Evolutionary conservation across 2,797 vertebrate species (phyloP).

Genomic region (Syngnathus acus): DNA sequence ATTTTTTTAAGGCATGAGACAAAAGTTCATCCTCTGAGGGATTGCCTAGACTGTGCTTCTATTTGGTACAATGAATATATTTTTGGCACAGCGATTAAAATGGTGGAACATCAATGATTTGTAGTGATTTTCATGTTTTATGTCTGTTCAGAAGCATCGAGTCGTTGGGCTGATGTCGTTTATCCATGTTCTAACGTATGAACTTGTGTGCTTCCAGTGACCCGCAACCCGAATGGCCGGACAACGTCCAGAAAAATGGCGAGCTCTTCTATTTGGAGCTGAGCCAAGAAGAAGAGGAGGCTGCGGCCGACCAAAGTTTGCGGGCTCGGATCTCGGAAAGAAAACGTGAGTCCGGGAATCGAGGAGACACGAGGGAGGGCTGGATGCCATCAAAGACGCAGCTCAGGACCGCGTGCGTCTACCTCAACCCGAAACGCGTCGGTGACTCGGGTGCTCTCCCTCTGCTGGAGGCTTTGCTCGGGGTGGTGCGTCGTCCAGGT

Average conservation of each 20-base stretch:
- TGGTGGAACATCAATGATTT: too few relatives aligned
- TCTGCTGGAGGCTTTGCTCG: slow-evolving; percentile 82
- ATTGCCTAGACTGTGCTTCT: too few relatives aligned
- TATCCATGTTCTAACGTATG: neutral
- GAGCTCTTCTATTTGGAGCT: slow-evolving; percentile 95
- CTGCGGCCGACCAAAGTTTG: neutral
- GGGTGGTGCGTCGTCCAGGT: slow-evolving; percentile 78
- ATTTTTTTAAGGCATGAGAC: too few relatives aligned
- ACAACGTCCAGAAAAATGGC: slow-evolving; percentile 88
- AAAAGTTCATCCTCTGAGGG: too few relatives aligned
- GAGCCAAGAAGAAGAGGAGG: slow-evolving; percentile 88
- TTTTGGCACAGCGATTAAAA: too few relatives aligned
- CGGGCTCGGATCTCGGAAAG: slow-evolving; percentile 69
- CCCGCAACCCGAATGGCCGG: slow-evolving; percentile 91
- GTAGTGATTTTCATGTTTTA: too few relatives aligned
- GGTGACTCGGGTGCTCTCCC: slow-evolving; percentile 39
- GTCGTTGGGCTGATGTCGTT: neutral
- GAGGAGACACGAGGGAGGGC: slow-evolving; percentile 49
- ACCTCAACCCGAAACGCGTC: slow-evolving; percentile 86
- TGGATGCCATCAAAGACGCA: slow-evolving; percentile 70
- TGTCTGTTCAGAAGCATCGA: too few relatives aligned
- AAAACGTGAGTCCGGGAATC: slow-evolving; percentile 68
- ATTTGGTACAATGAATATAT: too few relatives aligned
- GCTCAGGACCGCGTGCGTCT: slow-evolving; percentile 83
- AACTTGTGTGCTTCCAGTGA: slow-evolving; percentile 65